phyloP scores from a whole-genome alignment of 2,113 vertebrate species.

The Hassar affinis region DNA sequence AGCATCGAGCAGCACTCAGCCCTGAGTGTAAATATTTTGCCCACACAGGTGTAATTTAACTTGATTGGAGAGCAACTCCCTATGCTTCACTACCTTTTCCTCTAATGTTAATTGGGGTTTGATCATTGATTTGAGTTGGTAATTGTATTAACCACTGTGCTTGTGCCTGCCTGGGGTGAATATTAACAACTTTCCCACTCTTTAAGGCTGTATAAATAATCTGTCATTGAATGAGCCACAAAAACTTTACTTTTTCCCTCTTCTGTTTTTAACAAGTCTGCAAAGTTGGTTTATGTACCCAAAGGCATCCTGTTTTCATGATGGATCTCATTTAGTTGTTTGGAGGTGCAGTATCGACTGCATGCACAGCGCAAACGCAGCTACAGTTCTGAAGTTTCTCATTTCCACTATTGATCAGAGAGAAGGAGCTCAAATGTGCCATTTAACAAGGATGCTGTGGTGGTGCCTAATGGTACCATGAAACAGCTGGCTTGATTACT shows the following conservation, averaged over 20 bases:
- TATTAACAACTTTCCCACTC: slow-evolving; percentile 46
- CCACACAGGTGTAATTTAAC: slow-evolving; percentile 53
- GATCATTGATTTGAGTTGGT: slow-evolving; percentile 54
- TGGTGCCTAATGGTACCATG: slow-evolving; percentile 7
- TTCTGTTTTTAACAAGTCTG: slow-evolving; percentile 31
- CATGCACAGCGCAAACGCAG: slow-evolving; percentile 55
- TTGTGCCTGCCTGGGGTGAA: slow-evolving; percentile 42
- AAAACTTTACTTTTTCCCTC: slow-evolving; percentile 38
- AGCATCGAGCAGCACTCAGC: slow-evolving; percentile 21
- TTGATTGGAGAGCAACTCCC: slow-evolving; percentile 37
- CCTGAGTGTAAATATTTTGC: slow-evolving; percentile 52
- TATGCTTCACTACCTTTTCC: slow-evolving; percentile 28
- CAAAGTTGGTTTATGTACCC: slow-evolving; percentile 5
- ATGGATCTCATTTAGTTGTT: slow-evolving; percentile 54
- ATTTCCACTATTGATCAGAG: slow-evolving; percentile 28
- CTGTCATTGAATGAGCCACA: slow-evolving; percentile 12
- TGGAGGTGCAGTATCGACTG: slow-evolving; percentile 27
- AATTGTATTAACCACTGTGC: slow-evolving; percentile 38
- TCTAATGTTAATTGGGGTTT: slow-evolving; percentile 50
- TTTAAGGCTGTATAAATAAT: slow-evolving; percentile 44
- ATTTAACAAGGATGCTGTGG: slow-evolving; percentile 35
- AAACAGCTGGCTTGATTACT: slow-evolving; percentile 53
- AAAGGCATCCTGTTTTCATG: slow-evolving; percentile 50
- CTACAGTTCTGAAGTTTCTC: slow-evolving; percentile 44
- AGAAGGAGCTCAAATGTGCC: slow-evolving; percentile 35